Base-by-base conservation (phyloP, 2,797 vertebrate species). In the Linurgus olivaceus region DNA sequence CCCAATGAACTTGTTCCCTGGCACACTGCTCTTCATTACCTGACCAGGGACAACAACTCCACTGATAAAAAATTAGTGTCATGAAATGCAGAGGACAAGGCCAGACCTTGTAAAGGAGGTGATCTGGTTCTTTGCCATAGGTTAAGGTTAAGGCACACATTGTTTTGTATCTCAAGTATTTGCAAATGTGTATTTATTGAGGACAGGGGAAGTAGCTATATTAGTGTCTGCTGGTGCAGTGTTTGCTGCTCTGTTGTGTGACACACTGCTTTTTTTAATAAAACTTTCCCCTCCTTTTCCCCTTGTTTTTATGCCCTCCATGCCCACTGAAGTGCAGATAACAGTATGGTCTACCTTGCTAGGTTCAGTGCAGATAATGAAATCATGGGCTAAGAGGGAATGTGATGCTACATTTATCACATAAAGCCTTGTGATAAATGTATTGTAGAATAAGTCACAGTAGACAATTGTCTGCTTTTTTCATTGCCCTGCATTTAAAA, bases 21-120 rank as follows among this genome's bases (percentile, higher is more conserved):
- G n/a, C 37, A 35, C 0, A 0, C n/a, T 65, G 40, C 29, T 62
- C 35, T 40, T 28, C 0, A 2, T 52, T 66, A 67, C 33, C 45
- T 67, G 24, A 38, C 26, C 0, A 1, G 40, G 31, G 13, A 47
- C 31, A 68, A 11, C 37, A n/a, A 3, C 21, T 29, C n/a, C 12
- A 4, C 17, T 35, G 28, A 33, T 16, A 33, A 81, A 67, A 65
- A 57, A 31, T 16, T 14, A 7, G 6, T 15, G 45, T 45, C 35
- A n/a, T 31, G 50, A 57, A 78, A 40, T 0, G 1, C 35, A 29
- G 51, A 83, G 44, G 37, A 6, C 6, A 25, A 78, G 21, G 65
- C 17, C 73, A 68, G 58, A 29, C 7, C 12, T 51, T 33, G 37
- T 42, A 35, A 67, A 63, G 24, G 11, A 7, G 18, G 16, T 45